phyloP scores from a whole-genome alignment of 1,140 invertebrate species.

The Pseudoatta argentina region DNA sequence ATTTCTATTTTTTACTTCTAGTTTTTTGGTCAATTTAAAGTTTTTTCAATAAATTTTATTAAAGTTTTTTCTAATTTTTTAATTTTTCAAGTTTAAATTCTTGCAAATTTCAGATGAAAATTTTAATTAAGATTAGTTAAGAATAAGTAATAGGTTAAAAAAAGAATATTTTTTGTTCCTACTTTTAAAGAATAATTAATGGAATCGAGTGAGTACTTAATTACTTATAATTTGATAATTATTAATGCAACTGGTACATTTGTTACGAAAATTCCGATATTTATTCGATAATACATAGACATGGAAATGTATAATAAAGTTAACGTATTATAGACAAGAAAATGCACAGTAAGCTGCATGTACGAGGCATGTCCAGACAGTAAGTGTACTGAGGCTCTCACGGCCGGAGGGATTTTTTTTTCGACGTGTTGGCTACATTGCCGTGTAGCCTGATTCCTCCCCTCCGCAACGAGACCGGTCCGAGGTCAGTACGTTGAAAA shows the following conservation, averaged over 20 bases:
- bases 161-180: background rate
- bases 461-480: too few relatives aligned
- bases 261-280: background rate
- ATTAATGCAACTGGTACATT: background rate
- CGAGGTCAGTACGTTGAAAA: too few relatives aligned
- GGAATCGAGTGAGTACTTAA: background rate
- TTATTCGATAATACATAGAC: background rate
- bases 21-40: background rate
- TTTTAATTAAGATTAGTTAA: background rate
- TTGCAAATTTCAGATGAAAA: background rate
- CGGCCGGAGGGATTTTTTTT: too few relatives aligned
- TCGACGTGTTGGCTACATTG: too few relatives aligned
- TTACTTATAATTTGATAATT: constrained; percentile 7
- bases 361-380: too few relatives aligned
- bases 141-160: background rate
- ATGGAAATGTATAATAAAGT: too few relatives aligned
- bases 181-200: background rate
- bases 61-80: background rate
- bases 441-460: too few relatives aligned
- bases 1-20: background rate
- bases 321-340: background rate
- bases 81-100: background rate
- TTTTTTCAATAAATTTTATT: background rate
- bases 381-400: too few relatives aligned
- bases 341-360: background rate